phyloP scores from a whole-genome alignment of 2,113 vertebrate genomes.

The Seriola dumerili region DNA sequence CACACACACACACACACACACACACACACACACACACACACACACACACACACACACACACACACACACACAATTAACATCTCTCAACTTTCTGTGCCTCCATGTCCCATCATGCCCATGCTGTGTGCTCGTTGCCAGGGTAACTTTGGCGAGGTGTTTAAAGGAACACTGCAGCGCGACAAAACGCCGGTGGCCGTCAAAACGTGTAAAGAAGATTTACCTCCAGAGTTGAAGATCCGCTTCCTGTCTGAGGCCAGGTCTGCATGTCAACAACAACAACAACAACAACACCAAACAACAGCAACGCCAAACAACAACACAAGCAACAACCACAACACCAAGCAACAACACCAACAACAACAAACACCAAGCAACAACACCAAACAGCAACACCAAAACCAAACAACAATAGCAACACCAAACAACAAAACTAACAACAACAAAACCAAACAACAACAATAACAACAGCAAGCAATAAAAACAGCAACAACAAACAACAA shows the following conservation, averaged over 20 bases:
- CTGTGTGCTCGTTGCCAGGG: conserved; percentile 66
- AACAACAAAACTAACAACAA: too few relatives aligned
- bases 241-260: conserved; percentile 97
- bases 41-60: too few relatives aligned
- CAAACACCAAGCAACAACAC: too few relatives aligned
- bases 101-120: conserved; percentile 17
- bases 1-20: not conserved
- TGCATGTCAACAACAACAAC: not conserved
- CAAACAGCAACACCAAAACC: too few relatives aligned
- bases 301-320: too few relatives aligned
- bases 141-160: conserved; percentile 98
- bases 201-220: conserved; percentile 98
- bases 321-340: too few relatives aligned
- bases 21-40: not conserved
- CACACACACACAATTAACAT: not conserved
- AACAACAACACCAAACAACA: too few relatives aligned
- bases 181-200: conserved; percentile 95
- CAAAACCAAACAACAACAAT: too few relatives aligned
- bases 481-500: too few relatives aligned
- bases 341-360: too few relatives aligned
- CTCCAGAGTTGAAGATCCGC: conserved; percentile 96
- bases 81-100: not conserved
- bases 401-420: too few relatives aligned
- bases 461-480: too few relatives aligned
- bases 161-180: conserved; percentile 92